Evolutionary conservation across 2,888 invertebrate species (phyloP).

Genomic region (Acleris holmiana): DNA sequence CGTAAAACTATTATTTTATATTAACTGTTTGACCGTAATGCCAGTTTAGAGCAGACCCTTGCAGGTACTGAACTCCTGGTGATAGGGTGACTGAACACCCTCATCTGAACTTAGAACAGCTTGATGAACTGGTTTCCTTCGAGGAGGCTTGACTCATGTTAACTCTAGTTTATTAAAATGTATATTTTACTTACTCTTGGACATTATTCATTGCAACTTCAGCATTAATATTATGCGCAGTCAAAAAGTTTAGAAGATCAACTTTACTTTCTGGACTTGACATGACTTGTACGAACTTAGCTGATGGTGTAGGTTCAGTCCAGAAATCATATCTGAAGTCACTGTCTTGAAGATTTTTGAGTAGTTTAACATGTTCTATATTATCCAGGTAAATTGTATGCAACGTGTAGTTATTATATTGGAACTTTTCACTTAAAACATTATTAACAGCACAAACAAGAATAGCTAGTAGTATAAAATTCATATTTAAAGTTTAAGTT

Average conservation of each 20-base stretch:
- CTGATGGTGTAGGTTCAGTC: conserved; percentile 61
- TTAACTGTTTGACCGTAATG: no score
- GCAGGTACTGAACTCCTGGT: no score
- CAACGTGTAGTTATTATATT: conserved; percentile 73
- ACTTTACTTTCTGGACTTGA: conserved; percentile 66
- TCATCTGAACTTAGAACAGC: no score
- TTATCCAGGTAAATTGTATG: conserved; percentile 82
- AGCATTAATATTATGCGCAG: conserved; percentile 63
- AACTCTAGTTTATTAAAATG: not conserved
- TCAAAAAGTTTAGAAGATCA: conserved; percentile 64
- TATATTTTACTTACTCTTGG: conserved; percentile 68
- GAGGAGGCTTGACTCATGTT: no score
- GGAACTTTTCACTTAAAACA: conserved; percentile 53
- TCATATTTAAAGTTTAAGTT: conserved; percentile 6
- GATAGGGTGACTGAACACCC: no score
- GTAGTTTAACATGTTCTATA: conserved; percentile 70
- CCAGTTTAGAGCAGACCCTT: no score
- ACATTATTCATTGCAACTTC: conserved; percentile 74
- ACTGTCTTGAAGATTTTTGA: conserved; percentile 72
- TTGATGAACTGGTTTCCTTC: no score
- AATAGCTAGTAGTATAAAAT: not conserved
- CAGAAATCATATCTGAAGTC: conserved; percentile 74
- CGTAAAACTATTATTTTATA: no score
- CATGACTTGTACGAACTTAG: conserved; percentile 69
- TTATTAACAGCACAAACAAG: conserved; percentile 1